A percentile compares a stretch with the other conserved stretches of the same genome.
These are phyloP conservation scores for Pentalonia nigronervosa DNA, from an alignment of 1,140 invertebrate species.

Conservation along the genomic window DNA sequence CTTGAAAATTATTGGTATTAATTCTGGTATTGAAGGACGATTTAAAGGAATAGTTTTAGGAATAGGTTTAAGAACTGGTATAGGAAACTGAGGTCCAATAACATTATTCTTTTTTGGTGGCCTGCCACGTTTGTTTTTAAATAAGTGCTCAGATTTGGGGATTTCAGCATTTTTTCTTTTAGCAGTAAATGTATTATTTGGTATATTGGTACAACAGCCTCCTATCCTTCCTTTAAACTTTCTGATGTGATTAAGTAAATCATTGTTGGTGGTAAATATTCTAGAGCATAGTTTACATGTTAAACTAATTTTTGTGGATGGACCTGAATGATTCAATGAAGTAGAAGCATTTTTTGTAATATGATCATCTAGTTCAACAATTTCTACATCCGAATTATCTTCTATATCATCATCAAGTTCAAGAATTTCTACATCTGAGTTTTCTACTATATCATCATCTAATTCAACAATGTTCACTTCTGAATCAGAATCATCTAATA, in stretches of 20 bases:
- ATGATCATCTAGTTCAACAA: not conserved
- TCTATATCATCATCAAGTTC: not conserved
- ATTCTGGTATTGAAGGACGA: not conserved
- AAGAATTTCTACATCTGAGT: conserved; percentile 18
- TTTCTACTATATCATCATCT: not conserved
- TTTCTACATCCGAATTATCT: not conserved
- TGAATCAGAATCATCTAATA: not conserved
- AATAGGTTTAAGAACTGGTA: not conserved
- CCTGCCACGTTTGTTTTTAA: not conserved
- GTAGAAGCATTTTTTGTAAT: not conserved
- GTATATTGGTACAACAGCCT: not conserved
- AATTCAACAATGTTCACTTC: not conserved
- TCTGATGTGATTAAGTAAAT: conserved; percentile 37
- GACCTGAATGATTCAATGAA: not conserved
- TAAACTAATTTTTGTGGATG: not conserved
- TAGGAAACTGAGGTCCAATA: not conserved
- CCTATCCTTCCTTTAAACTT: conserved; percentile 17
- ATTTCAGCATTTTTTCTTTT: not conserved
- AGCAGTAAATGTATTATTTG: not conserved
- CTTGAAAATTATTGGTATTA: not conserved
- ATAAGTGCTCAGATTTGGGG: not conserved
- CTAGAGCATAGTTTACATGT: conserved; percentile 3
- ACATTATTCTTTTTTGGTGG: conserved; percentile 11
- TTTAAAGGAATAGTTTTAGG: not conserved
- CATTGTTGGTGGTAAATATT: conserved; percentile 14